Percentiles rank a stretch among this genome's conserved stretches.
Conservation (phyloP, 2,888 invertebrate genomes). For the Cephus rjabovi region DNA sequence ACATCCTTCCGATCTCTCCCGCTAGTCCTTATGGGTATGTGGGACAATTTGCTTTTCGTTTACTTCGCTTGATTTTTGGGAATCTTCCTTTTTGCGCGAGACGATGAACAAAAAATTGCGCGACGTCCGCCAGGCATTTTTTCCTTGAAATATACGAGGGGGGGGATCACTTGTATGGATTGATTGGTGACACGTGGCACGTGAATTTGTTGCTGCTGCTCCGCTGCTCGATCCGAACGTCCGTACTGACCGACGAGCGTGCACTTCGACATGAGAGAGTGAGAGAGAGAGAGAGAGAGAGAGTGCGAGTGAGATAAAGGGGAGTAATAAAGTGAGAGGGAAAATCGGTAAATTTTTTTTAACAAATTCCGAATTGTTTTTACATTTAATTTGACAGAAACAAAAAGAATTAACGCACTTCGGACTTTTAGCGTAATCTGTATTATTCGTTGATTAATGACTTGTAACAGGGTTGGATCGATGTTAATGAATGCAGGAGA, state of each 20-base stretch:
- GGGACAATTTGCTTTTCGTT: background rate
- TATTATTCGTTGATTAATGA: background rate
- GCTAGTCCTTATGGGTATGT: background rate
- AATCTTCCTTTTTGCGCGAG: background rate
- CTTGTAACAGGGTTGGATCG: too few species aligned
- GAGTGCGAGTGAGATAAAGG: background rate
- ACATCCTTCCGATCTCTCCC: background rate
- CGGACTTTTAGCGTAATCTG: background rate
- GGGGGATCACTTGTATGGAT: background rate
- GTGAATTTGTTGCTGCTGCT: background rate
- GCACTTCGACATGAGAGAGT: slow-evolving; percentile 20
- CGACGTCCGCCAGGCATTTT: background rate
- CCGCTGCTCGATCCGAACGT: slow-evolving; percentile 35
- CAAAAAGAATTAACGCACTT: background rate
- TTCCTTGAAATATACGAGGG: background rate
- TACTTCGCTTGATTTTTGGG: background rate
- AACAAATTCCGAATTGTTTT: background rate
- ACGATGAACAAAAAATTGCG: background rate
- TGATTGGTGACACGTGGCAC: background rate
- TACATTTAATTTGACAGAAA: background rate
- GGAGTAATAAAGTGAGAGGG: slow-evolving; percentile 7
- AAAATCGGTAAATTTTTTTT: background rate
- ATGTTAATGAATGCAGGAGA: too few species aligned
- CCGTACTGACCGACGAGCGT: slow-evolving; percentile 28
- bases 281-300: background rate